Evolutionary conservation across 2,113 vertebrate species (phyloP), one percentile per base, ranked within the genome.

Genomic region (Catharus fuscescens): DNA sequence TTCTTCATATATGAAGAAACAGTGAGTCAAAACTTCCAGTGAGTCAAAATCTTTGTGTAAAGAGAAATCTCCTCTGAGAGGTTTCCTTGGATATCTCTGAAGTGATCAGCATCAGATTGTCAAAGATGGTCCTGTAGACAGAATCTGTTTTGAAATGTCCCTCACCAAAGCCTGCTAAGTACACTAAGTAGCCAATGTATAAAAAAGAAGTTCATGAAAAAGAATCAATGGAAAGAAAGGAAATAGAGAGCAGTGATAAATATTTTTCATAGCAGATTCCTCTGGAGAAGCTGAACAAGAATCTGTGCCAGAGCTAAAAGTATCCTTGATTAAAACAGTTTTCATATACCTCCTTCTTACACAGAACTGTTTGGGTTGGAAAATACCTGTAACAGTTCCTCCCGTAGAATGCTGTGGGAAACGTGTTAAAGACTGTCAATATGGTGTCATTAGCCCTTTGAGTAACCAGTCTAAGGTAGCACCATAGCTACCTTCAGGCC

Each of bases 361-460:
- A 50, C 26, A 50, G 14, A 56, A 34, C 34, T 6, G 7, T 67
- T 19, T 50, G 16, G 5, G 24, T 44, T 50, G 54, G n/a, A 62
- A 88, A 62, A 62, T 19, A 61, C 10, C 32, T 61, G 18, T 67
- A 50, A 26, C 10, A n/a, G 13, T 14, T 78, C 50, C 28, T 54
- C 16, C 79, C 44, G 18, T 0, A 54, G 29, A 54, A 53, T 61
- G 7, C 11, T 61, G 40, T 10, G 6, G 54, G 29, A 54, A 74
- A 44, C 5, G 3, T n/a, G 28, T 38, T 47, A 50, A 34, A 50
- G 36, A 9, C 10, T 38, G 19, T 38, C 32, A 36, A 3, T 13
- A 18, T 0, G 0, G 34, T 29, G 34, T 29, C 6, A 29, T 36
- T 0, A 54, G 9, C 8, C 18, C 48, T 64, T 67, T 31, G 23